These are phyloP conservation scores for Leguminivora glycinivorella DNA, from an alignment of 1,140 invertebrate species.

Conservation along the genomic window DNA sequence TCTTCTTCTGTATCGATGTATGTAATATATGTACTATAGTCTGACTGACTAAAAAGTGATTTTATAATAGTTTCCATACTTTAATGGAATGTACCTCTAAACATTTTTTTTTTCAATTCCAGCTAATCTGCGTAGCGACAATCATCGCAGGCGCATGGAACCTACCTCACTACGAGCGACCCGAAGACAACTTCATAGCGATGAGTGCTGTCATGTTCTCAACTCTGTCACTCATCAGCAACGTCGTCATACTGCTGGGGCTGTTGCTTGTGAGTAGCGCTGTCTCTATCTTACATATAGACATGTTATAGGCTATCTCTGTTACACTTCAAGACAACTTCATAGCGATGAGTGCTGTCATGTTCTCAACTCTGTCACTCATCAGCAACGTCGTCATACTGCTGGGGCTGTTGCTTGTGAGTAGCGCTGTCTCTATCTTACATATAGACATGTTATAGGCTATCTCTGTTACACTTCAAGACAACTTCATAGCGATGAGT, in stretches of 20 bases:
- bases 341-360: not conserved
- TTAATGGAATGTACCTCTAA: no score
- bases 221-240: constrained; percentile 58
- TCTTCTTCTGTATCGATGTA: no score
- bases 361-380: constrained; percentile 57
- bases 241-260: constrained; percentile 52
- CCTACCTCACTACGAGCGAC: constrained; percentile 52
- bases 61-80: no score
- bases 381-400: constrained; percentile 60
- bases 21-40: no score
- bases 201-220: constrained; percentile 72
- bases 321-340: no score
- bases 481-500: constrained; percentile 69
- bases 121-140: constrained; percentile 54
- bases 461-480: constrained; percentile 37
- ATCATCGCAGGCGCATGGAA: constrained; percentile 60
- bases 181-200: constrained; percentile 67
- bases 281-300: no score
- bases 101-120: constrained; percentile 38
- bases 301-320: no score
- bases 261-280: constrained; percentile 52
- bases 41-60: no score
- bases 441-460: not conserved
- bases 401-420: constrained; percentile 55
- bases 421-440: constrained; percentile 27